phyloP scores from a whole-genome alignment of 1,140 invertebrate species.

The Sycophila sp. region DNA sequence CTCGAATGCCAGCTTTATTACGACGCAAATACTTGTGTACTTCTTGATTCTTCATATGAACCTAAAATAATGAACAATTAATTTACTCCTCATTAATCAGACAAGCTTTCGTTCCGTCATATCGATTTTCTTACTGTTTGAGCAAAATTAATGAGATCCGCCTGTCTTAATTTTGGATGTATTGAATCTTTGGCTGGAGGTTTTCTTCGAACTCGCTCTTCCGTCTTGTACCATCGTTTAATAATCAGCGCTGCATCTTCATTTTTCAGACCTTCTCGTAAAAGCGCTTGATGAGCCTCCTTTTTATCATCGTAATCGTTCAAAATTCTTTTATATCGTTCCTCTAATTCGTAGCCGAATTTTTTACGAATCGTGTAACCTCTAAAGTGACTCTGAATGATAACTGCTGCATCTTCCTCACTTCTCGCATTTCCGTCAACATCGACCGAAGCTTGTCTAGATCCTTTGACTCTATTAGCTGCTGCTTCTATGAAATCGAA shows the following conservation, averaged over 20 bases:
- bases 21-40: slow-evolving; percentile 74
- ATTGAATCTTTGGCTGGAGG: slow-evolving; percentile 48
- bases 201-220: slow-evolving; percentile 50
- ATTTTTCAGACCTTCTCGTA: slow-evolving; percentile 62
- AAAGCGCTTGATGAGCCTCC: slow-evolving; percentile 59
- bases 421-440: slow-evolving; percentile 42
- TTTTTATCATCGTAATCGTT: slow-evolving; percentile 60
- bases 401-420: slow-evolving; percentile 70
- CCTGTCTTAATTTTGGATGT: slow-evolving; percentile 61
- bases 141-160: slow-evolving; percentile 67
- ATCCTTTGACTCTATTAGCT: background rate
- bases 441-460: slow-evolving; percentile 5
- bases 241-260: slow-evolving; percentile 66
- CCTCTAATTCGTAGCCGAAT: slow-evolving; percentile 70
- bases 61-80: slow-evolving; percentile 66
- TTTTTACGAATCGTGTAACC: slow-evolving; percentile 74
- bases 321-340: slow-evolving; percentile 60
- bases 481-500: slow-evolving; percentile 40
- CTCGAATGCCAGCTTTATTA: slow-evolving; percentile 71
- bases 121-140: slow-evolving; percentile 65
- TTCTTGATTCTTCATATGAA: slow-evolving; percentile 76
- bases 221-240: slow-evolving; percentile 62
- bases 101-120: slow-evolving; percentile 41
- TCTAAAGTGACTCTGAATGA: slow-evolving; percentile 76
- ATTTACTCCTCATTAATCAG: too few relatives aligned